Evolutionary conservation across 2,888 invertebrate species (phyloP).

Genomic region (Stictocephala bisonia): DNA sequence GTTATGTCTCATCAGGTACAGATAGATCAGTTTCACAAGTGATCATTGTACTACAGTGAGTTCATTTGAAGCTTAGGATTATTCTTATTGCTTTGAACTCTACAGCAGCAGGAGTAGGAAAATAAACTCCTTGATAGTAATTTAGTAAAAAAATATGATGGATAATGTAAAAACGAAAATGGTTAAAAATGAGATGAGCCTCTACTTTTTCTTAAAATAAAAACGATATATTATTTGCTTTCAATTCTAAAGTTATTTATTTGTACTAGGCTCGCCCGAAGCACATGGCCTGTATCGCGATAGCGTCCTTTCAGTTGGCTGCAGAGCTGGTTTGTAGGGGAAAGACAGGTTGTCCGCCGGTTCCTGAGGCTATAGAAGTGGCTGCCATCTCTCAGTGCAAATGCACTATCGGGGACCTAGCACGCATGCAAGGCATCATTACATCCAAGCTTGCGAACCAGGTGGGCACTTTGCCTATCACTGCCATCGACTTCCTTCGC

Average conservation of each 20-base stretch:
- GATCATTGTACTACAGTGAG: too few relatives aligned
- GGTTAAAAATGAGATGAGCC: too few relatives aligned
- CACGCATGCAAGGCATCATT: slow-evolving; percentile 87
- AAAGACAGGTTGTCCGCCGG: slow-evolving; percentile 17
- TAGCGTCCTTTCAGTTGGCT: slow-evolving; percentile 87
- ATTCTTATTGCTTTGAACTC: too few relatives aligned
- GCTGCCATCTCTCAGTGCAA: slow-evolving; percentile 79
- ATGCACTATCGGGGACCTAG: slow-evolving; percentile 85
- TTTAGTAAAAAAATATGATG: too few relatives aligned
- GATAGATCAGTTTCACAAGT: too few relatives aligned
- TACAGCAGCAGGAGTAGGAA: too few relatives aligned
- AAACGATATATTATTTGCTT: not conserved
- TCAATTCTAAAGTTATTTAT: slow-evolving; percentile 38
- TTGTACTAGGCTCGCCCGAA: slow-evolving; percentile 73
- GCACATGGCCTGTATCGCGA: slow-evolving; percentile 88
- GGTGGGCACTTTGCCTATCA: slow-evolving; percentile 70
- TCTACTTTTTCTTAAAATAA: too few relatives aligned
- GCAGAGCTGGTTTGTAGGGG: slow-evolving; percentile 68
- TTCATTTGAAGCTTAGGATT: too few relatives aligned
- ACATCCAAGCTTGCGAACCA: slow-evolving; percentile 79
- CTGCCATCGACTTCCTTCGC: slow-evolving; percentile 76
- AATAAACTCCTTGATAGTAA: too few relatives aligned
- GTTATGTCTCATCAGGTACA: too few relatives aligned
- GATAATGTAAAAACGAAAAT: too few relatives aligned
- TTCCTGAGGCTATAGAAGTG: slow-evolving; percentile 69